Conservation (phyloP, 2,113 vertebrate genomes). For the Diadophis punctatus region DNA sequence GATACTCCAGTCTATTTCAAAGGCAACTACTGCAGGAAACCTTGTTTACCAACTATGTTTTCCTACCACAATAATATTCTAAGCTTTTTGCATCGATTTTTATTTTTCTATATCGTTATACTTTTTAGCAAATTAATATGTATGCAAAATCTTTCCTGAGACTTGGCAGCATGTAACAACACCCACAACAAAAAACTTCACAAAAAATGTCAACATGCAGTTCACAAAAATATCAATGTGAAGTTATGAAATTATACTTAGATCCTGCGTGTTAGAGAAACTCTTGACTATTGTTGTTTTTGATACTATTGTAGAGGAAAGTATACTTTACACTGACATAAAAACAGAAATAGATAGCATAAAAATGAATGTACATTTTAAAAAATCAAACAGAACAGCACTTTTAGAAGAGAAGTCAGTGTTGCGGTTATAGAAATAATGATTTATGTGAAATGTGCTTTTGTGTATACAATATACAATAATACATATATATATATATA, state of each 20-base stretch:
- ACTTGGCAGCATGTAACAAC: constrained; percentile 26
- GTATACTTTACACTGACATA: not conserved
- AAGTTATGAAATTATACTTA: constrained; percentile 36
- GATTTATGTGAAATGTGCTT: not conserved
- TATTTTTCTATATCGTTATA: constrained; percentile 6
- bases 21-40: constrained; percentile 45
- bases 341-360: not conserved
- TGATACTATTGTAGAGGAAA: constrained; percentile 22
- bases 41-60: not conserved
- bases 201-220: constrained; percentile 24
- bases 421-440: not conserved
- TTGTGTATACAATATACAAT: not conserved
- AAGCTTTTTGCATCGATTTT: constrained; percentile 9
- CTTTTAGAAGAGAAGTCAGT: not conserved
- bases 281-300: constrained; percentile 25
- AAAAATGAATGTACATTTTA: not conserved
- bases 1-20: constrained; percentile 29
- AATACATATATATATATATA: not conserved
- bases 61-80: constrained; percentile 4
- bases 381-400: not conserved
- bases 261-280: constrained; percentile 1
- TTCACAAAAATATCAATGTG: not conserved
- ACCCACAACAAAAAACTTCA: constrained; percentile 2
- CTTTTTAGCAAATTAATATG: not conserved
- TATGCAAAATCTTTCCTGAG: not conserved